These are phyloP conservation scores for Colinus virginianus DNA, from an alignment of 2,113 vertebrate species.

Conservation along the genomic window DNA sequence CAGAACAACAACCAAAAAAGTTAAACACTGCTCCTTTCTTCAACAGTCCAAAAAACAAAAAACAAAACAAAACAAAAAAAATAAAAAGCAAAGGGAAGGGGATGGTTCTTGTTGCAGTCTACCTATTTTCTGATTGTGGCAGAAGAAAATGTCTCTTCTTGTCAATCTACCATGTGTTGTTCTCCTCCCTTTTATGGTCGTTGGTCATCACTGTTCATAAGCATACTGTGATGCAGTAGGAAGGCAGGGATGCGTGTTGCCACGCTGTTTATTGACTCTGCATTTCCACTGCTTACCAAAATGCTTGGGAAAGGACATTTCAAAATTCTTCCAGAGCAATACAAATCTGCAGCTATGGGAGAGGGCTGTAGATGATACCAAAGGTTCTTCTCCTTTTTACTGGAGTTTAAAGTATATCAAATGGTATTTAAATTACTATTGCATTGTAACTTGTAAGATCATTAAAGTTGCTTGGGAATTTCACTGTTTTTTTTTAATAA, in stretches of 20 bases:
- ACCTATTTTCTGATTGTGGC: background rate
- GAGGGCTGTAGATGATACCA: background rate
- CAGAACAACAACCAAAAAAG: background rate
- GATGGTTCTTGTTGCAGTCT: background rate
- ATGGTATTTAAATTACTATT: background rate
- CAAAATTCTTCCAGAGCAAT: background rate
- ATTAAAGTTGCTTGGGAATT: background rate
- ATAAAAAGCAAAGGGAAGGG: background rate
- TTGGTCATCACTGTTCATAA: background rate
- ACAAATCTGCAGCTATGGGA: background rate
- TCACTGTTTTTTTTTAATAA: background rate
- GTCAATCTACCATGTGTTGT: background rate
- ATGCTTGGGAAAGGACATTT: background rate
- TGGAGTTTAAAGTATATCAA: background rate
- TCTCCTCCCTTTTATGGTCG: constrained; percentile 34
- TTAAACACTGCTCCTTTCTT: constrained; percentile 33
- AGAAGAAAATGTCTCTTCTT: background rate
- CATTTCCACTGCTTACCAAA: background rate
- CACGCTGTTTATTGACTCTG: background rate
- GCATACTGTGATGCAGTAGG: background rate
- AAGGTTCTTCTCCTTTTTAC: background rate
- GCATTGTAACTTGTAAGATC: background rate
- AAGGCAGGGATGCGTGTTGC: background rate
- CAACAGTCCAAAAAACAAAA: background rate
- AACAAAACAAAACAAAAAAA: background rate